Evolutionary conservation across 2,113 vertebrate species (phyloP), one percentile per base, ranked within the genome.

Genomic region (Ophiodon elongatus): DNA sequence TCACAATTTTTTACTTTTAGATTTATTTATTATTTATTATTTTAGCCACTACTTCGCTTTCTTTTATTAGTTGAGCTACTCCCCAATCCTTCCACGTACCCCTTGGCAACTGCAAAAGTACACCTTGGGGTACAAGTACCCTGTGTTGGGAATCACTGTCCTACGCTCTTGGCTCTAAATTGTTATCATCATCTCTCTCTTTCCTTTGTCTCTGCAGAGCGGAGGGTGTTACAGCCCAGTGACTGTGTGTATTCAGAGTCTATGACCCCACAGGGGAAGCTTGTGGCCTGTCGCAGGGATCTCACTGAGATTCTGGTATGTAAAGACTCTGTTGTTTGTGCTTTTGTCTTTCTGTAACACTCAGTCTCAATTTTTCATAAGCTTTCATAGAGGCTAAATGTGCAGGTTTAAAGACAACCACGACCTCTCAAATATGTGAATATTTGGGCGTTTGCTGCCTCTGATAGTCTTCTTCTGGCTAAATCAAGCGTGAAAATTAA

Each of bases 211-310:
- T 73, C 80, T 94, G 89, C 92, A 99, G 98, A 98, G 93, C 98
- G 97, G 74, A 94, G 96, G 31, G 92, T 96, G 89, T 94, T 99
- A 76, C 97, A 97, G 83, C 95, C 97, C 77, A 95, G 96, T 88
- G 97, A 99, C 93, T 92, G 96, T 81, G 96, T 96, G 57, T 95
- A 97, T 79, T 97, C 98, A 7, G 98, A 99, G 92, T 96, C 97
- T 60, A 89, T 97, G 45, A 96, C 97, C 65, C 93, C 96, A 7
- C 96, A 97, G 60, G 95, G 96, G 76, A 97, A 96, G 81, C 96
- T 99, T 66, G 94, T 96, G 83, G 96, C 96, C 73, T 99, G 97
- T 91, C 94, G 96, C 89, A 97, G 96, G 89, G 97, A 98, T 88
- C 93, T 97, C 80, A 96, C 92, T 1, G 97, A 98, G 86, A 96